Percentiles rank a stretch among this genome's conserved stretches.
Conservation (phyloP, 2,113 vertebrate genomes). For the Indri indri region DNA sequence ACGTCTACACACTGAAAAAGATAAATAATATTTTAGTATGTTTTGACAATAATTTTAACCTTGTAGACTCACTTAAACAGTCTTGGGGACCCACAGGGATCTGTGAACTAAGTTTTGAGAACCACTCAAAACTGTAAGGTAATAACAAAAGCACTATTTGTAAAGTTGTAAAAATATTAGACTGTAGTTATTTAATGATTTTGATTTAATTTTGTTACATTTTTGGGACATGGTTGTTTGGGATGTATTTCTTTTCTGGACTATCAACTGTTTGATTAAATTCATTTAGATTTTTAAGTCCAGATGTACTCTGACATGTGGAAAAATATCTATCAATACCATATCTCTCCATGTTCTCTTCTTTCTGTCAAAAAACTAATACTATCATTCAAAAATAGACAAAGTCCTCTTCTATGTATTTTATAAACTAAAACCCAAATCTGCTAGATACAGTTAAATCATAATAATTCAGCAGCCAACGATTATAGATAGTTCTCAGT, state of each 20-base stretch:
- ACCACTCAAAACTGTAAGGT: background rate
- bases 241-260: background rate
- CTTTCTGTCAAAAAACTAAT: background rate
- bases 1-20: background rate
- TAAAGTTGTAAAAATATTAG: background rate
- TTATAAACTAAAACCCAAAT: slow-evolving; percentile 4
- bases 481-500: background rate
- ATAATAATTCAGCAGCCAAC: background rate
- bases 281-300: background rate
- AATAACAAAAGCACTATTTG: background rate
- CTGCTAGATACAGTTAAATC: background rate
- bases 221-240: background rate
- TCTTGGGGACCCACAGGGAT: background rate
- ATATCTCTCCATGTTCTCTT: background rate
- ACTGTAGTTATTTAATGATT: background rate
- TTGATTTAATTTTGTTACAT: background rate
- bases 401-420: background rate
- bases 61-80: background rate
- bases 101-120: background rate
- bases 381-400: background rate
- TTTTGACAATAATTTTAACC: background rate
- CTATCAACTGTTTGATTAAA: background rate
- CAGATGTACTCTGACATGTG: background rate
- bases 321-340: background rate
- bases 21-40: background rate